These are phyloP conservation scores for Trichopria drosophilae DNA, from an alignment of 2,888 invertebrate species.

Conservation along the genomic window DNA sequence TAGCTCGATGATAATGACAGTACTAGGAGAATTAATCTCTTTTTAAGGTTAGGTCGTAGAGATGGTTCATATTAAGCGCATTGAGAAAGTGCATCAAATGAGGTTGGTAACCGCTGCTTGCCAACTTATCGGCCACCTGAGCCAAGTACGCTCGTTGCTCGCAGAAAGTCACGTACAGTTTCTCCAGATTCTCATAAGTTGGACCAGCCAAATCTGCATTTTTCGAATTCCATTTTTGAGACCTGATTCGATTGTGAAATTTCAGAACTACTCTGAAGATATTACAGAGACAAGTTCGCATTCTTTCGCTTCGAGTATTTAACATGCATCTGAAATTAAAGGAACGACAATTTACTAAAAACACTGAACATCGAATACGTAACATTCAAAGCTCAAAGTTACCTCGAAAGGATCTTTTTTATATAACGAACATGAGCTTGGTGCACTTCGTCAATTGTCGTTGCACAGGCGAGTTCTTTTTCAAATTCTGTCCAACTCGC, in stretches of 20 bases:
- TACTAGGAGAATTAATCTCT: too few species aligned
- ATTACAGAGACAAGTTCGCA: constrained; percentile 71
- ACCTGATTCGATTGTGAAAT: constrained; percentile 67
- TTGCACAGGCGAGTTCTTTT: constrained; percentile 67
- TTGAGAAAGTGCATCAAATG: constrained; percentile 68
- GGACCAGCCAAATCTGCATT: constrained; percentile 62
- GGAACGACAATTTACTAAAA: constrained; percentile 1
- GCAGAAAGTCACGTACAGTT: constrained; percentile 66
- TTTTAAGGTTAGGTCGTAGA: constrained; percentile 44
- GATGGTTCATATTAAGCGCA: constrained; percentile 68
- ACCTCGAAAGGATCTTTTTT: constrained; percentile 72
- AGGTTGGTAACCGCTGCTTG: constrained; percentile 70
- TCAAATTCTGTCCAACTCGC: constrained; percentile 76
- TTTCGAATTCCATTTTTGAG: constrained; percentile 64
- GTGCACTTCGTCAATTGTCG: constrained; percentile 74
- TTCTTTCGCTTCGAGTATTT: constrained; percentile 70
- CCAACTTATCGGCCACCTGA: constrained; percentile 66
- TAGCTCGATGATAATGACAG: too few species aligned
- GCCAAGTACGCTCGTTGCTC: constrained; percentile 66
- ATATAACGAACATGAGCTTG: constrained; percentile 73
- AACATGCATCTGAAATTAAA: constrained; percentile 65
- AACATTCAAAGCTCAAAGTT: constrained; percentile 42
- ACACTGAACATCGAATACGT: too few species aligned
- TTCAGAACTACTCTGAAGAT: constrained; percentile 74
- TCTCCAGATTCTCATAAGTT: constrained; percentile 63